These are phyloP conservation scores for Dynastes maya DNA, from an alignment of 2,888 invertebrate genomes.

Conservation along the genomic window DNA sequence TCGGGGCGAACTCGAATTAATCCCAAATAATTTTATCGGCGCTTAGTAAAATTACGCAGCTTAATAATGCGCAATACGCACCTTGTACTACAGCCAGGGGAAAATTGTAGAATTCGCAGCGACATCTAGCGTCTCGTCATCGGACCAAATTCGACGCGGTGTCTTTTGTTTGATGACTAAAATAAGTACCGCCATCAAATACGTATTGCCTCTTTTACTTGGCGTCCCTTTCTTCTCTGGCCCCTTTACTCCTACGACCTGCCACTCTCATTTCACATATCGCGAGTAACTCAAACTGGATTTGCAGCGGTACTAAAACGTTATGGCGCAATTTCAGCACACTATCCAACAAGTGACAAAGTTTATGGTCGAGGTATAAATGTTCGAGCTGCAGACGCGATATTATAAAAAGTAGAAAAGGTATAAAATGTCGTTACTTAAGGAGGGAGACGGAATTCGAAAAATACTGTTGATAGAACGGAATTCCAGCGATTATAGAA, in stretches of 20 bases:
- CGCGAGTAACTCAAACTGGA: slow-evolving; percentile 46
- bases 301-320: slow-evolving; percentile 50
- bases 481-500: neutral
- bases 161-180: slow-evolving; percentile 54
- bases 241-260: neutral
- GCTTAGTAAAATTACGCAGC: slow-evolving; percentile 55
- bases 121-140: slow-evolving; percentile 13
- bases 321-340: slow-evolving; percentile 44
- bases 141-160: slow-evolving; percentile 38
- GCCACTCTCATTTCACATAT: slow-evolving; percentile 37
- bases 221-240: neutral
- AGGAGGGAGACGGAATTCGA: slow-evolving; percentile 17
- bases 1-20: slow-evolving; percentile 51
- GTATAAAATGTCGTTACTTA: slow-evolving; percentile 51
- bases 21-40: slow-evolving; percentile 56
- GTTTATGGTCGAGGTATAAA: slow-evolving; percentile 53
- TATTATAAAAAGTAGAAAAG: slow-evolving; percentile 49
- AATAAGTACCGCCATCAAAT: slow-evolving; percentile 54
- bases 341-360: slow-evolving; percentile 52
- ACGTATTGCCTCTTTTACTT: slow-evolving; percentile 48
- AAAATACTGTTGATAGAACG: neutral
- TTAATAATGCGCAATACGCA: slow-evolving; percentile 46
- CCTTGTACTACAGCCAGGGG: slow-evolving; percentile 42
- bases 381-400: slow-evolving; percentile 50
- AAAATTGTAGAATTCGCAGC: slow-evolving; percentile 38